Evolutionary conservation across 2,797 vertebrate species (phyloP), one percentile per base, ranked within the genome.

Genomic region (Stomatorhinus walkeri): DNA sequence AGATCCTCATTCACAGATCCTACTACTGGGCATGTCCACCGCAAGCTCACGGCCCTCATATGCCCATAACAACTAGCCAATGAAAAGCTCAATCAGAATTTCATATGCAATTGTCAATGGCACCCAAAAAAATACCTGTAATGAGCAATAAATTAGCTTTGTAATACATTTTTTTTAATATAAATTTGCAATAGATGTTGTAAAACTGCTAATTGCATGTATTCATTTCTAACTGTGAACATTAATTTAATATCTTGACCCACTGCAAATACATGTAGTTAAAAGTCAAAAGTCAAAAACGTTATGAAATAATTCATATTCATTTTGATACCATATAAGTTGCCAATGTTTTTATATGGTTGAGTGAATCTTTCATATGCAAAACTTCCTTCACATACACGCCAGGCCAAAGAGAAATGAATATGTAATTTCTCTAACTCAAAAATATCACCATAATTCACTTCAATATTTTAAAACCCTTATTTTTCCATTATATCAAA

Each of bases 401-500:
- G 16, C 40, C 76, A 81, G 76, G 76, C n/a, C 19, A 81, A 8
- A 46, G 76, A 43, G 32, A 72, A 46, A 76, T 76, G 1, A 40
- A 76, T 76, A 76, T 76, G 12, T 19, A 40, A 46, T 81, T 46
- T 46, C 2, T 46, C 76, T 43, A 43, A 81, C 32, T 48, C 46
- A 85, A 22, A 85, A 24, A 51, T 49, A 83, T 83, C 46, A 51
- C 5, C 10, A 51, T 28, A 85, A 94, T 94, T 93, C 94, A 59
- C 28, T 87, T 51, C 94, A 84, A 12, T 89, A 4, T 87, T 90
- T 84, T 94, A 93, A 95, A 94, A 94, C 91, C 91, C 76, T 81
- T 43, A 89, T 92, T 91, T 91, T 81, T 8, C 36, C 76, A 46
- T 46, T 46, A 81, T 46, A 10, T 22, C 76, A 2, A n/a, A 95